Conservation (phyloP, 2,113 vertebrate genomes). For the Brachyhypopomus gauderio region DNA sequence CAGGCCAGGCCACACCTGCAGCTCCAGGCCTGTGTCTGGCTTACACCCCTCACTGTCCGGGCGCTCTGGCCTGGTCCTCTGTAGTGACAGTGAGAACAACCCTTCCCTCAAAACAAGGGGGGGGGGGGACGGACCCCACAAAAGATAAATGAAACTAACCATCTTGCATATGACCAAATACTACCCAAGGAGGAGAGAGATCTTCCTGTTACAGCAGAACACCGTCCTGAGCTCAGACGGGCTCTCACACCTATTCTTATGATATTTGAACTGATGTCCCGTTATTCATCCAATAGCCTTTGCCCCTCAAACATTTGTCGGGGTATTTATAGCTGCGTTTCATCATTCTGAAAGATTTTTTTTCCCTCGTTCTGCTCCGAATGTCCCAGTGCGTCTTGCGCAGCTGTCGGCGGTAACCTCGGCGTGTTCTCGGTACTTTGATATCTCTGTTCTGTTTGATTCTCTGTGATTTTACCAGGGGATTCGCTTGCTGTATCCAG, state of each 20-base stretch:
- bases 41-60: conserved; percentile 40
- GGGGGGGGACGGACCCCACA: background rate
- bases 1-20: conserved; percentile 56
- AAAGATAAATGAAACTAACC: background rate
- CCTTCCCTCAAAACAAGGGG: background rate
- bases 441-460: conserved; percentile 59
- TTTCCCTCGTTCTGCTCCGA: conserved; percentile 28
- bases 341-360: conserved; percentile 49
- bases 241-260: conserved; percentile 10
- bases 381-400: conserved; percentile 22
- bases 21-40: conserved; percentile 53
- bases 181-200: background rate
- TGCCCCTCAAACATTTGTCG: conserved; percentile 34
- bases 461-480: conserved; percentile 55
- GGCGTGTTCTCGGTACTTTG: conserved; percentile 49
- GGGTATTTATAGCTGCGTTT: conserved; percentile 41
- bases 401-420: conserved; percentile 48
- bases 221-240: background rate
- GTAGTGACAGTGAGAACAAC: conserved; percentile 11
- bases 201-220: background rate
- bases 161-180: background rate
- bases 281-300: conserved; percentile 27
- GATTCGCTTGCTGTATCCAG: conserved; percentile 58
- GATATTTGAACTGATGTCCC: background rate
- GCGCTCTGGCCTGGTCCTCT: conserved; percentile 8